phyloP scores from a whole-genome alignment of 2,113 vertebrate species.

The Pogonocichla stellata region DNA sequence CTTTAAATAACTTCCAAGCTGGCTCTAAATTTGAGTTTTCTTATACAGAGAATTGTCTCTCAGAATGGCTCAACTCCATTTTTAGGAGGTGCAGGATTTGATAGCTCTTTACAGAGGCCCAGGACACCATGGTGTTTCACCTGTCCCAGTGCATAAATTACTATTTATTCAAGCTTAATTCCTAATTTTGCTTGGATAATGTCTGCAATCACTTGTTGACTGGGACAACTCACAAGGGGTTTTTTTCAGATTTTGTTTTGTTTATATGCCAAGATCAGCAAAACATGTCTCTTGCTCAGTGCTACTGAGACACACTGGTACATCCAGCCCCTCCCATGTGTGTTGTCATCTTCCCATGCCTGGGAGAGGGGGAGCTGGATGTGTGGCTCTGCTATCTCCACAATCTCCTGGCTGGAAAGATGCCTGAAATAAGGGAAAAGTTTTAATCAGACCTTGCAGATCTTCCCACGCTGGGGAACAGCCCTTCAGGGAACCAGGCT shows the following conservation, averaged over 20 bases:
- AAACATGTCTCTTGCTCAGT: background rate
- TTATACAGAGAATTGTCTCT: background rate
- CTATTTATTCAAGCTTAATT: background rate
- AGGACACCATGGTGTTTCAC: background rate
- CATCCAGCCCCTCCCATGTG: background rate
- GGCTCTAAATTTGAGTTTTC: background rate
- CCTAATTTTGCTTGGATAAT: background rate
- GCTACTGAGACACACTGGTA: background rate
- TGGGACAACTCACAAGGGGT: fast-evolving
- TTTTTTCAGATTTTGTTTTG: background rate
- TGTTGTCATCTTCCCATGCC: background rate
- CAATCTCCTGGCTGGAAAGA: background rate
- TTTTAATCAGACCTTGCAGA: background rate
- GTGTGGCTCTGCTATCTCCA: background rate
- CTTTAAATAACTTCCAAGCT: background rate
- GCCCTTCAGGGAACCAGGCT: background rate
- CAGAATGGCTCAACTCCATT: background rate
- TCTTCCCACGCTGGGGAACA: background rate
- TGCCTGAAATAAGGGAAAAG: background rate
- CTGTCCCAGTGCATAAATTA: background rate
- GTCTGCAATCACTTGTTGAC: background rate
- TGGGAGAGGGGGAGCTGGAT: background rate
- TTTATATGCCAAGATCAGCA: background rate
- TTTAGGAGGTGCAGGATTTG: background rate
- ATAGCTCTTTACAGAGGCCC: background rate